Evolutionary conservation across 37 sponge, comb jelly and placozoan species (phyloP).

Genomic region (Eunapius fragilis): DNA sequence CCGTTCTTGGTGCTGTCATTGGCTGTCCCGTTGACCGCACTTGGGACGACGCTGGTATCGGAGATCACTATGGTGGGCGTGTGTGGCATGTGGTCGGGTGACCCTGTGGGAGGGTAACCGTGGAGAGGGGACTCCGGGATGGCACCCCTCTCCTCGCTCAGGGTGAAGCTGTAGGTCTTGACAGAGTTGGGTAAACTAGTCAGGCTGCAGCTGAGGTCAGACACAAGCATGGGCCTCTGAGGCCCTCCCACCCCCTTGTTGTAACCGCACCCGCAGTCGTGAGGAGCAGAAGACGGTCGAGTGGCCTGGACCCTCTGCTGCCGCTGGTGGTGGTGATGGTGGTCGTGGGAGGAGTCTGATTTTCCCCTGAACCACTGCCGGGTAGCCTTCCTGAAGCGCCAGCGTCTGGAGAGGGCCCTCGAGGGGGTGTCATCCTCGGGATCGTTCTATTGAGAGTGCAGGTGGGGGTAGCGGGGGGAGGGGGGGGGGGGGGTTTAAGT

Average conservation of each 20-base stretch:
- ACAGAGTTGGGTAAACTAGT: slow-evolving; percentile 24
- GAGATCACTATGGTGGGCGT: neutral
- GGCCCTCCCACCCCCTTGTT: neutral
- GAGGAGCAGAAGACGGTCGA: no score
- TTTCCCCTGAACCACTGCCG: slow-evolving; percentile 60
- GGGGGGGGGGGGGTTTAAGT: no score
- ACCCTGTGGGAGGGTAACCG: neutral
- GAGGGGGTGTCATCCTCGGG: slow-evolving; percentile 54
- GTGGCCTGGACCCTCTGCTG: no score
- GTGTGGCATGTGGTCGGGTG: neutral
- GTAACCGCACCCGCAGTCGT: no score
- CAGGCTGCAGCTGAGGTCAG: slow-evolving; percentile 57
- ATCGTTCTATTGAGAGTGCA: slow-evolving; percentile 20
- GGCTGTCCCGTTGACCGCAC: no score
- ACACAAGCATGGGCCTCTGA: slow-evolving; percentile 29
- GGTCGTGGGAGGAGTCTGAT: neutral
- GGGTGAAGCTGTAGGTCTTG: slow-evolving; percentile 58
- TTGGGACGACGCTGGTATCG: neutral
- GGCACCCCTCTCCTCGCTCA: slow-evolving; percentile 21
- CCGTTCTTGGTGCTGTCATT: no score
- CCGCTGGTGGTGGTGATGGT: no score
- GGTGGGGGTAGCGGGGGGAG: no score
- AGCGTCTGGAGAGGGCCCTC: slow-evolving; percentile 79
- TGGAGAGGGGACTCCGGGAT: slow-evolving; percentile 5
- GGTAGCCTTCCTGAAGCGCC: slow-evolving; percentile 66